These are phyloP conservation scores for Azorinus chamasolen DNA, from an alignment of 2,888 invertebrate species.

Conservation along the genomic window DNA sequence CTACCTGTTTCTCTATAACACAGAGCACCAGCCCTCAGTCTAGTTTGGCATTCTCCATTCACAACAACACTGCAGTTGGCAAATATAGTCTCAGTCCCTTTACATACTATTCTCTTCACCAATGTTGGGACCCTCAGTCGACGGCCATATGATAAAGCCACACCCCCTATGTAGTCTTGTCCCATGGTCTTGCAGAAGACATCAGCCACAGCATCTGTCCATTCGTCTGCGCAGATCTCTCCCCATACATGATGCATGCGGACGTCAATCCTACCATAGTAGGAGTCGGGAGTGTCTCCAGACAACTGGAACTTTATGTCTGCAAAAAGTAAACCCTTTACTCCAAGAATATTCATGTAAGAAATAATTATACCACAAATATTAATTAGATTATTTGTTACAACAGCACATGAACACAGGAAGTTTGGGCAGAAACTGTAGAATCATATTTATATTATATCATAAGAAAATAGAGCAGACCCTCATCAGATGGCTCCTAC, in stretches of 20 bases:
- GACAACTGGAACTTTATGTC: constrained; percentile 36
- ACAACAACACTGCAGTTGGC: constrained; percentile 66
- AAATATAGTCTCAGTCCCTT: constrained; percentile 62
- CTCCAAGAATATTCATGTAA: no score
- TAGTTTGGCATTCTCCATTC: constrained; percentile 61
- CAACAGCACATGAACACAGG: no score
- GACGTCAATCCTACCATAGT: constrained; percentile 57
- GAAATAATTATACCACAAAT: no score
- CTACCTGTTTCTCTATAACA: constrained; percentile 75
- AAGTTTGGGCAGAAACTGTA: no score
- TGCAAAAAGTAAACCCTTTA: no score
- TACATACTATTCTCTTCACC: constrained; percentile 69
- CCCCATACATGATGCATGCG: constrained; percentile 88
- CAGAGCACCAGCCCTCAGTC: constrained; percentile 74
- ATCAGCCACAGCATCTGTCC: constrained; percentile 90
- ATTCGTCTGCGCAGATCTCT: constrained; percentile 91
- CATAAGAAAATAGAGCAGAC: no score
- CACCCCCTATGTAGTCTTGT: constrained; percentile 71
- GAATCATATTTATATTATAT: no score
- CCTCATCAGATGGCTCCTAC: no score
- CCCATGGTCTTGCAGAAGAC: constrained; percentile 86
- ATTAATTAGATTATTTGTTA: no score
- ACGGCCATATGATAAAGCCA: constrained; percentile 72
- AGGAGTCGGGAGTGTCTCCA: constrained; percentile 31
- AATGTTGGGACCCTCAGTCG: constrained; percentile 70